phyloP scores from a whole-genome alignment of 2,888 invertebrate species.

The Lasius fuliginosus region DNA sequence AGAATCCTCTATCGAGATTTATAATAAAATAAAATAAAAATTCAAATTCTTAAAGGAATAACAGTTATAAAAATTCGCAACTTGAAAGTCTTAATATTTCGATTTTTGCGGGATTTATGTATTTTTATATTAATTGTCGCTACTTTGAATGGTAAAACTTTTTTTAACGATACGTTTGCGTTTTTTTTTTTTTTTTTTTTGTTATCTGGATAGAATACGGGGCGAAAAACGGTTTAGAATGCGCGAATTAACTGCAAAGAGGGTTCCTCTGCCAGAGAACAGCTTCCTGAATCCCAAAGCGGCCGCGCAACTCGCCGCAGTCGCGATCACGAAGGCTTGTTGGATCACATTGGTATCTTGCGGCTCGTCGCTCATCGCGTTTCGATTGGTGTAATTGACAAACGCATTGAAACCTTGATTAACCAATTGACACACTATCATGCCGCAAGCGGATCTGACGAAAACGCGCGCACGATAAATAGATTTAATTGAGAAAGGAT shows the following conservation, averaged over 20 bases:
- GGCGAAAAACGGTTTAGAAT: neutral
- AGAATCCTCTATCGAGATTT: neutral
- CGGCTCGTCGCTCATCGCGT: constrained; percentile 55
- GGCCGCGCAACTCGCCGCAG: constrained; percentile 66
- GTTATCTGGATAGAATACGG: neutral
- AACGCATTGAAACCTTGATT: constrained; percentile 73
- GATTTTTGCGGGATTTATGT: too few species aligned
- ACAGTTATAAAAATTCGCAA: neutral
- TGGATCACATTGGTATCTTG: constrained; percentile 43
- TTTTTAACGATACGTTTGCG: neutral
- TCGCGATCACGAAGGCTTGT: constrained; percentile 69
- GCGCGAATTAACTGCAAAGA: constrained; percentile 59
- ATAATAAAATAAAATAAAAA: neutral
- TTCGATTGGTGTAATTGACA: constrained; percentile 74
- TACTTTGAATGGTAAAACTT: neutral
- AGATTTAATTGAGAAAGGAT: neutral
- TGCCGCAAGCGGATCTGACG: constrained; percentile 45
- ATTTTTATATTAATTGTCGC: neutral
- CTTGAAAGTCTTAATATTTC: neutral
- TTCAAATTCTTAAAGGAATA: neutral
- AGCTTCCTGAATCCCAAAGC: constrained; percentile 66
- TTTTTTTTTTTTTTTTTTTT: neutral
- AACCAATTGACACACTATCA: constrained; percentile 66
- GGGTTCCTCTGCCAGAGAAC: constrained; percentile 60
- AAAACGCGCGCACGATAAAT: neutral